Conservation (phyloP, 2,797 vertebrate species). For the Arnoldichthys spilopterus region DNA sequence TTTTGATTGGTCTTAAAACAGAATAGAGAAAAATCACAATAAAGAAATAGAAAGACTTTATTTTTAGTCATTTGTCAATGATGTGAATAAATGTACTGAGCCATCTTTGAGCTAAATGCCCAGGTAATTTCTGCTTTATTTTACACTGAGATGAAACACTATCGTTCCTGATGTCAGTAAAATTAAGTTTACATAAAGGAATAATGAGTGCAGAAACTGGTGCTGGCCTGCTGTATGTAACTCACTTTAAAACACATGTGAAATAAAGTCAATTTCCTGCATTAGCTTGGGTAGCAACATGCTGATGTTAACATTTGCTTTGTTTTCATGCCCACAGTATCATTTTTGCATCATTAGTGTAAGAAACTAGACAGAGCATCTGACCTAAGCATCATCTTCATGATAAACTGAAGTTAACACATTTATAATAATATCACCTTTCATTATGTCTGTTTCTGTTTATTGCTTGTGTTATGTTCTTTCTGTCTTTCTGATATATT, state of each 20-base stretch:
- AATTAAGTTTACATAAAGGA: background rate
- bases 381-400: too few species aligned
- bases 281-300: background rate
- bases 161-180: background rate
- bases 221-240: background rate
- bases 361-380: background rate
- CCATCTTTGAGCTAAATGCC: constrained; percentile 4
- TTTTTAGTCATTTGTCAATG: background rate
- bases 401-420: too few species aligned
- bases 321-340: background rate
- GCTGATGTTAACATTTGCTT: background rate
- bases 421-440: too few species aligned
- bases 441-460: too few species aligned
- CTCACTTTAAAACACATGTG: background rate
- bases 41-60: background rate
- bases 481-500: too few species aligned
- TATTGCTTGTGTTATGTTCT: too few species aligned
- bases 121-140: background rate
- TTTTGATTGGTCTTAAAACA: constrained; percentile 13
- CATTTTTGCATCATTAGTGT: background rate
- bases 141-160: background rate
- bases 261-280: background rate
- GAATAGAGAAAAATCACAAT: background rate
- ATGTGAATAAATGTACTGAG: constrained; percentile 1
- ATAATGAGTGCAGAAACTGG: background rate